A percentile compares a stretch with the other conserved stretches of the same genome.
phyloP scores from a whole-genome alignment of 2,797 vertebrate genomes.

The Xiphophorus birchmanni region DNA sequence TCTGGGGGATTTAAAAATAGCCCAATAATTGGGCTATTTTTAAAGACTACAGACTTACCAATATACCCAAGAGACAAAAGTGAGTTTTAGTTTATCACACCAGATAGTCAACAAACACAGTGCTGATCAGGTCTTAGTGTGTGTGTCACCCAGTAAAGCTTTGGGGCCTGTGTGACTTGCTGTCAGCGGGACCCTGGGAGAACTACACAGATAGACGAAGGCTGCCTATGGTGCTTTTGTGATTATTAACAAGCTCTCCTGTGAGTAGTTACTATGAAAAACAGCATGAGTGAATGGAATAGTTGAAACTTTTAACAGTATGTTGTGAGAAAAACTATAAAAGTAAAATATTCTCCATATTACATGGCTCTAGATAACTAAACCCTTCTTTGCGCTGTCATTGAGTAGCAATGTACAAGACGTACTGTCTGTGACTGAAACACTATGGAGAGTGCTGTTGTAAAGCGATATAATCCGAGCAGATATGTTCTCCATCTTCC shows the following conservation, averaged over 20 bases:
- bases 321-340: background rate
- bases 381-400: background rate
- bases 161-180: conserved; percentile 3
- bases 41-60: background rate
- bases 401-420: background rate
- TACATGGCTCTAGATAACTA: background rate
- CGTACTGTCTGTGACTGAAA: conserved; percentile 6
- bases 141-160: conserved; percentile 9
- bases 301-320: background rate
- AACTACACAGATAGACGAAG: conserved; percentile 12
- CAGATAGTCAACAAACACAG: conserved; percentile 1
- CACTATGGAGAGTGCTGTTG: conserved; percentile 35
- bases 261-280: background rate
- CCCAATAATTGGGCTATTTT: background rate
- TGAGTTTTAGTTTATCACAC: conserved; percentile 3
- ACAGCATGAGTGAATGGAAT: conserved; percentile 1
- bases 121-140: conserved; percentile 14
- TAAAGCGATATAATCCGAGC: conserved; percentile 15
- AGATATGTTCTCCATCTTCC: conserved; percentile 15
- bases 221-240: conserved; percentile 19
- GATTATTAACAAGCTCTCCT: conserved; percentile 13
- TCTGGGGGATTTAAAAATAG: background rate
- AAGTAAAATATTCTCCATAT: background rate
- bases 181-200: conserved; percentile 4
- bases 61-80: background rate